Percentiles rank a stretch among this genome's conserved stretches.
Conservation (phyloP, 2,797 vertebrate species). For the Melanotaenia boesemani region DNA sequence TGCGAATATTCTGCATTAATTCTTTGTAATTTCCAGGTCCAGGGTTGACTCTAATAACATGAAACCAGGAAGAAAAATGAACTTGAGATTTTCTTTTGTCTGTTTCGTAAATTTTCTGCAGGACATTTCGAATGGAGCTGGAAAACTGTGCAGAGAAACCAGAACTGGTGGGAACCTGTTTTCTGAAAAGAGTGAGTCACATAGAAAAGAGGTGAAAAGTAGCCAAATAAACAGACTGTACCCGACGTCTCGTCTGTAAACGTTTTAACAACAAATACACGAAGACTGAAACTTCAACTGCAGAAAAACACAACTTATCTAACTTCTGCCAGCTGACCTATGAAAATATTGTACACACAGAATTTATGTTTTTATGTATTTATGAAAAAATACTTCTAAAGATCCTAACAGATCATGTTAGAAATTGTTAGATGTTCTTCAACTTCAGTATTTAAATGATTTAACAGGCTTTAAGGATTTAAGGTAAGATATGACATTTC, state of each 20-base stretch:
- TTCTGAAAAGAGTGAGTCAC: conserved; percentile 91
- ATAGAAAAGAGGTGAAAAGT: background rate
- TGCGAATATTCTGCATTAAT: too few relatives aligned
- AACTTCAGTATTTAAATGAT: background rate
- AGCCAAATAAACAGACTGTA: background rate
- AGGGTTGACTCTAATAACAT: too few relatives aligned
- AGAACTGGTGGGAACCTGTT: conserved; percentile 91
- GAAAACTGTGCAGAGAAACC: conserved; percentile 92
- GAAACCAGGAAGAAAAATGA: too few relatives aligned
- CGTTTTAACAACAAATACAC: too few relatives aligned
- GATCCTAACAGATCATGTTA: too few relatives aligned
- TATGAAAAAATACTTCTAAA: too few relatives aligned
- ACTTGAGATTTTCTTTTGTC: background rate
- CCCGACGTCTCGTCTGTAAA: too few relatives aligned
- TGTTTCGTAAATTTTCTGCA: conserved; percentile 55
- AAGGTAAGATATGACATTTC: background rate
- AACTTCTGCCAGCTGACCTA: background rate
- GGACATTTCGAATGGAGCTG: conserved; percentile 93
- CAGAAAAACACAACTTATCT: background rate
- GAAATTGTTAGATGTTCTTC: too few relatives aligned
- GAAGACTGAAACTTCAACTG: too few relatives aligned
- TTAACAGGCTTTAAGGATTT: background rate
- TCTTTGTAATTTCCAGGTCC: too few relatives aligned
- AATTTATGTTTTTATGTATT: too few relatives aligned
- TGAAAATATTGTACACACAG: background rate